These are phyloP conservation scores for Dolichomitus sp. DNA, from an alignment of 2,888 invertebrate species.

Conservation along the genomic window DNA sequence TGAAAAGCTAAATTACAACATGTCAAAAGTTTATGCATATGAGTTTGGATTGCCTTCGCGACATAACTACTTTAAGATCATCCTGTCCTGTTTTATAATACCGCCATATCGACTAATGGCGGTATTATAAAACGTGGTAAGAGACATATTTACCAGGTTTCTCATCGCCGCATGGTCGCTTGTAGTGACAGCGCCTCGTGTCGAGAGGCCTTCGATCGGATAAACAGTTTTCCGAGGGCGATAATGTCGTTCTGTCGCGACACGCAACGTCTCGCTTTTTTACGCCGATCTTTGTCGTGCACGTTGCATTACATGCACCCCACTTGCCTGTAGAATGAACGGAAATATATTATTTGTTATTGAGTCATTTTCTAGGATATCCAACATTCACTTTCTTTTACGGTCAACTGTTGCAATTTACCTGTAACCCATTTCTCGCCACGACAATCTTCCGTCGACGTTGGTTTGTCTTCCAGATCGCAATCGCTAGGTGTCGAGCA, in stretches of 20 bases:
- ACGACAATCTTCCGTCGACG: constrained; percentile 76
- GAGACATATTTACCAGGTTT: constrained; percentile 76
- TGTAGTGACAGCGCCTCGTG: constrained; percentile 80
- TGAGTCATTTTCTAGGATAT: not conserved
- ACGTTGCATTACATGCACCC: constrained; percentile 82
- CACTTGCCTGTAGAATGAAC: constrained; percentile 75
- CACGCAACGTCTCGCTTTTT: constrained; percentile 79
- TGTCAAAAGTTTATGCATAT: no score
- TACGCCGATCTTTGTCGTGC: constrained; percentile 76
- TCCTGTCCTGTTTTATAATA: no score
- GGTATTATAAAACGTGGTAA: constrained; percentile 1
- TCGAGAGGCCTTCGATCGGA: constrained; percentile 78
- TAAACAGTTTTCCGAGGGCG: constrained; percentile 78
- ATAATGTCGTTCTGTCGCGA: constrained; percentile 78
- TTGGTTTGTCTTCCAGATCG: constrained; percentile 76
- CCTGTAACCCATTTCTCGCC: constrained; percentile 81
- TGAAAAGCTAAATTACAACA: no score
- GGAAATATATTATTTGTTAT: not conserved
- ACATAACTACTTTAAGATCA: no score
- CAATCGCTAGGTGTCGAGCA: constrained; percentile 80
- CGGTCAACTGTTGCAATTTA: constrained; percentile 57
- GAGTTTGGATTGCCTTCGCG: no score
- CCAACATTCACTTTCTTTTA: not conserved
- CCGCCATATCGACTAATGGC: not conserved
- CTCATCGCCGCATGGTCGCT: constrained; percentile 78